Conservation (phyloP, 2,113 vertebrate genomes). For the Hoplias malabaricus region DNA sequence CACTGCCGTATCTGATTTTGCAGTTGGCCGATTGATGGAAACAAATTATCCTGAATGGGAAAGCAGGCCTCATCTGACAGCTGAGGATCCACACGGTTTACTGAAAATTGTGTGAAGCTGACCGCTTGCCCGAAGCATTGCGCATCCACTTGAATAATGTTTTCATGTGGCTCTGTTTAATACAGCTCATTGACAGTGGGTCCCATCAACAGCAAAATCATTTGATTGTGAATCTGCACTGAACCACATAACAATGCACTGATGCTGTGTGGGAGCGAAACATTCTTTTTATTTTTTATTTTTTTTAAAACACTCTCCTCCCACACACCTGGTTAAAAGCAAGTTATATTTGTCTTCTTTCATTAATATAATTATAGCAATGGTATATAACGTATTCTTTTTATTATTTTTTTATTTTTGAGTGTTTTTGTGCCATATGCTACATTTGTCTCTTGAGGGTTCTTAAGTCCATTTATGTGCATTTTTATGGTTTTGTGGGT, state of each 20-base stretch:
- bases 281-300: constrained; percentile 31
- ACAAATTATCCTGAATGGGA: neutral
- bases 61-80: neutral
- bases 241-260: constrained; percentile 23
- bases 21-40: neutral
- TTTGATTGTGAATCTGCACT: constrained; percentile 14
- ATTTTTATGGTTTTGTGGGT: too few species aligned
- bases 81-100: neutral
- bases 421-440: neutral
- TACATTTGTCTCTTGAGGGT: neutral
- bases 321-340: constrained; percentile 34
- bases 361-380: constrained; percentile 10
- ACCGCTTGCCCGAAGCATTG: neutral
- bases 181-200: neutral
- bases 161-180: neutral
- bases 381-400: constrained; percentile 12
- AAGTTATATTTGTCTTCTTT: constrained; percentile 35
- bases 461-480: too few species aligned
- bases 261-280: constrained; percentile 42
- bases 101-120: neutral
- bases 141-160: constrained; percentile 11
- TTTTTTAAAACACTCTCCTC: constrained; percentile 37
- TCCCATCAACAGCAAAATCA: constrained; percentile 16
- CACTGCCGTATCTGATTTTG: neutral
- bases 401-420: neutral